Evolutionary conservation across 2,797 vertebrate species (phyloP).

Genomic region (Hyperoplus immaculatus): DNA sequence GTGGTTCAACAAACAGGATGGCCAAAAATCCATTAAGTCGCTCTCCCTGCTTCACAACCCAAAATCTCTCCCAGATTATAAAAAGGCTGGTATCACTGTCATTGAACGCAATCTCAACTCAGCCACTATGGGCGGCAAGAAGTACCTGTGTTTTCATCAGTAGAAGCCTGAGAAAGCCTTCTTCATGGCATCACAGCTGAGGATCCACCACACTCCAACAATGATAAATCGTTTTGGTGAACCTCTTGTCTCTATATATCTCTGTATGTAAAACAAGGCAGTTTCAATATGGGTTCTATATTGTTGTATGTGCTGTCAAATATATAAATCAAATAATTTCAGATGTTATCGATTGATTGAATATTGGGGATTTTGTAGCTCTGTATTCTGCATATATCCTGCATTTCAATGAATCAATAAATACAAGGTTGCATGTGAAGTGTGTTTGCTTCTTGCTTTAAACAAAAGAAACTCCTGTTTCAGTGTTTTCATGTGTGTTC

Average conservation of each 20-base stretch:
- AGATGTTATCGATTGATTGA: no score
- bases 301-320: no score
- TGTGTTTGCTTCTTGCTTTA: no score
- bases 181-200: not conserved
- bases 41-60: not conserved
- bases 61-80: no score
- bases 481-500: no score
- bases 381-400: no score
- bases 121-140: accelerated
- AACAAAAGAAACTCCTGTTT: no score
- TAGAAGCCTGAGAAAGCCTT: slow-evolving; percentile 2
- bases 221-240: slow-evolving; percentile 1
- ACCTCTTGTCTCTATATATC: not conserved
- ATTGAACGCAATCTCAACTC: not conserved
- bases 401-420: no score
- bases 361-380: no score
- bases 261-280: not conserved
- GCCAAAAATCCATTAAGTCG: not conserved
- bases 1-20: not conserved
- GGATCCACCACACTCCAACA: not conserved
- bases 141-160: not conserved
- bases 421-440: no score
- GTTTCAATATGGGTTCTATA: no score
- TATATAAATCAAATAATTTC: no score
- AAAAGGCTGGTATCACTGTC: not conserved